Conservation (phyloP, 2,113 vertebrate species). For the Malaclemys terrapin region DNA sequence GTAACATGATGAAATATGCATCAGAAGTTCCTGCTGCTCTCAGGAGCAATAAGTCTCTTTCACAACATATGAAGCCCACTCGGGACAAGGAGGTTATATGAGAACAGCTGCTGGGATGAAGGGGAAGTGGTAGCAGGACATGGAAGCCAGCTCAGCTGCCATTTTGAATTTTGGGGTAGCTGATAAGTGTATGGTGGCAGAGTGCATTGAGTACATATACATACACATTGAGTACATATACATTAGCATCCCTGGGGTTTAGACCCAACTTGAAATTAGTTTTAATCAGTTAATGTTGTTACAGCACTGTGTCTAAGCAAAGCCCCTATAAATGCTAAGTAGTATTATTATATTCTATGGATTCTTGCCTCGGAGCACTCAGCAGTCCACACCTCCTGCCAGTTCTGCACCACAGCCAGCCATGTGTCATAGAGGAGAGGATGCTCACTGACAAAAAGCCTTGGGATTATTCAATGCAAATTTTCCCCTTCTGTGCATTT, state of each 20-base stretch:
- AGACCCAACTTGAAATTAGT: not conserved
- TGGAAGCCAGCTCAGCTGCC: slow-evolving; percentile 48
- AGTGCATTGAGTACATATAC: too few relatives aligned
- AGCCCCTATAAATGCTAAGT: not conserved
- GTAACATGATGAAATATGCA: slow-evolving; percentile 65
- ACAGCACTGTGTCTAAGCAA: not conserved
- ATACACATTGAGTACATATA: fast-evolving
- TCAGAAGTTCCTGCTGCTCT: slow-evolving; percentile 58
- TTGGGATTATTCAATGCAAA: not conserved
- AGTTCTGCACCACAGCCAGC: not conserved
- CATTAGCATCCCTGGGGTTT: not conserved
- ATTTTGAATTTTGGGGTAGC: slow-evolving; percentile 28
- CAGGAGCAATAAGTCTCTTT: slow-evolving; percentile 62
- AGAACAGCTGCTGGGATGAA: slow-evolving; percentile 56
- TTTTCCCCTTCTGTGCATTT: not conserved
- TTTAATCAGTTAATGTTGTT: not conserved
- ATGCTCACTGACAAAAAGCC: not conserved
- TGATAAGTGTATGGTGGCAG: not conserved
- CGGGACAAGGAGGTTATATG: slow-evolving; percentile 49
- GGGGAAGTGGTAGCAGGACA: slow-evolving; percentile 36
- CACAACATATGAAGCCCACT: slow-evolving; percentile 56
- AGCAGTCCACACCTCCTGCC: fast-evolving
- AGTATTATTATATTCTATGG: not conserved
- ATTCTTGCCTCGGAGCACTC: not conserved
- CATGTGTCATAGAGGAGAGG: not conserved